Percentiles rank a stretch among this genome's conserved stretches.
Conservation (phyloP, 2,113 vertebrate species). For the Myodes glareolus region DNA sequence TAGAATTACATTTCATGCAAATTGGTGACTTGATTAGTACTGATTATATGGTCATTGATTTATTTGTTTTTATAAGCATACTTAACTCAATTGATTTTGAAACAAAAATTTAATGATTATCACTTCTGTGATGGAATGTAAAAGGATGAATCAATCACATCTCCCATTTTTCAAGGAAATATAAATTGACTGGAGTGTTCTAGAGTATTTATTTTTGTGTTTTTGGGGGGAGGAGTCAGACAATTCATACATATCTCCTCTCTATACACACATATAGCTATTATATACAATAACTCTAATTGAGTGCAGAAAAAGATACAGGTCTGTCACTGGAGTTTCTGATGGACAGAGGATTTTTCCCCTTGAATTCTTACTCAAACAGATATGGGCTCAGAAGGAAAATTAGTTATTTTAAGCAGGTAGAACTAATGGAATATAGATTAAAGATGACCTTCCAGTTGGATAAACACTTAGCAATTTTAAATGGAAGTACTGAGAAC, state of each 20-base stretch:
- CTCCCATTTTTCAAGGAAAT: neutral
- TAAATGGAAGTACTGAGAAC: neutral
- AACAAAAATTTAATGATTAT: neutral
- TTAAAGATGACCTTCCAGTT: no score
- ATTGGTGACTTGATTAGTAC: neutral
- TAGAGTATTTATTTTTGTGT: neutral
- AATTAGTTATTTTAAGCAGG: neutral
- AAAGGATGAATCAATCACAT: neutral
- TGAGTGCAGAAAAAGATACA: neutral
- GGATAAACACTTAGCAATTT: neutral
- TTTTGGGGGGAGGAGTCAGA: neutral
- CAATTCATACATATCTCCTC: neutral
- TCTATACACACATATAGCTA: neutral
- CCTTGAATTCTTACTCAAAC: neutral
- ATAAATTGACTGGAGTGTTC: neutral
- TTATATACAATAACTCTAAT: neutral
- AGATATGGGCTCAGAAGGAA: neutral
- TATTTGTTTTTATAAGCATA: constrained; percentile 25
- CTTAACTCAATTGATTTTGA: neutral
- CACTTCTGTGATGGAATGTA: neutral
- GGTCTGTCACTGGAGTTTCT: neutral
- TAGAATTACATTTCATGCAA: neutral
- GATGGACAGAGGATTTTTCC: neutral
- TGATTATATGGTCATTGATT: neutral
- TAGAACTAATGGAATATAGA: no score